Evolutionary conservation across 1,140 invertebrate species (phyloP).

Genomic region (Saccostrea cuccullata): DNA sequence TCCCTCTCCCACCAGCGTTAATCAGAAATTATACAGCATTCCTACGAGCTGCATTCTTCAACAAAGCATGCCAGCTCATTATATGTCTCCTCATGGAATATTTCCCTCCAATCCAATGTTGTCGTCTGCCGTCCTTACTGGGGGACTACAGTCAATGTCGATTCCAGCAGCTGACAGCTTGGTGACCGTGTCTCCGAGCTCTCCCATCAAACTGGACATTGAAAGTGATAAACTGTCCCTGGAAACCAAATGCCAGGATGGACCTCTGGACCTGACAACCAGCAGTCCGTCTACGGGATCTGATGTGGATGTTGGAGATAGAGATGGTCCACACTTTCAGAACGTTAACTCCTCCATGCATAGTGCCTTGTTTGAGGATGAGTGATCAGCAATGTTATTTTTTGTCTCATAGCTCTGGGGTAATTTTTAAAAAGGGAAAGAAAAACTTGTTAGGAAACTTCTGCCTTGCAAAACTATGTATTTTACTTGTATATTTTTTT

Average conservation of each 20-base stretch:
- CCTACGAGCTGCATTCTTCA: constrained; percentile 33
- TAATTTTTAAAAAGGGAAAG: neutral
- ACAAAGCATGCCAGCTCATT: constrained; percentile 41
- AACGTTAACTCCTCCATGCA: constrained; percentile 53
- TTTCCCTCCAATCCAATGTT: constrained; percentile 58
- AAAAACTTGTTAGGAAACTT: neutral
- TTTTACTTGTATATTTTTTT: constrained; percentile 20
- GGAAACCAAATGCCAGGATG: constrained; percentile 62
- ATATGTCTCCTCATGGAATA: constrained; percentile 49
- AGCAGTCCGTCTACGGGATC: constrained; percentile 62
- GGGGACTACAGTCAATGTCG: constrained; percentile 38
- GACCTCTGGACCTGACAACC: constrained; percentile 67
- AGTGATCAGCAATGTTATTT: neutral
- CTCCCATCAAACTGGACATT: constrained; percentile 52
- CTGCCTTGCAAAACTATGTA: constrained; percentile 14
- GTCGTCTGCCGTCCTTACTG: constrained; percentile 55
- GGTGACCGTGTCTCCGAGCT: constrained; percentile 42
- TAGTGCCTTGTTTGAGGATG: constrained; percentile 35
- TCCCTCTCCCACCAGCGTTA: constrained; percentile 33
- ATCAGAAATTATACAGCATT: constrained; percentile 28
- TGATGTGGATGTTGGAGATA: constrained; percentile 46
- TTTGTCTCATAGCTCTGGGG: neutral
- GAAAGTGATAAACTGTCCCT: constrained; percentile 43
- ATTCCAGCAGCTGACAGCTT: constrained; percentile 55
- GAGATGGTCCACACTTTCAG: constrained; percentile 52